These are phyloP conservation scores for Trichoplusia ni DNA, from an alignment of 1,140 invertebrate species.

Conservation along the genomic window DNA sequence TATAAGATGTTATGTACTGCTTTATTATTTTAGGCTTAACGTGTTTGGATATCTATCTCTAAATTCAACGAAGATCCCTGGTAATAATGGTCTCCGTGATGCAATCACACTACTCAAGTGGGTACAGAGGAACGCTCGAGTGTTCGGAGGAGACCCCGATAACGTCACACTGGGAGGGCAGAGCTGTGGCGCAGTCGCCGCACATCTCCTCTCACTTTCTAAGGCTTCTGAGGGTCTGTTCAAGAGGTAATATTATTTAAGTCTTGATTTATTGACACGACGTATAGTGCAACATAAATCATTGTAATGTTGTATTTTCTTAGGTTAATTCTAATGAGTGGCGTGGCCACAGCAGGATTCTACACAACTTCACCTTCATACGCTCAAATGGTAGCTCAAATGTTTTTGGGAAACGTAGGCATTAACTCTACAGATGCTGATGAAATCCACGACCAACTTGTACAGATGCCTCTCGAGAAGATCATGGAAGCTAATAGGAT, in stretches of 20 bases:
- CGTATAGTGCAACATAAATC: too few relatives aligned
- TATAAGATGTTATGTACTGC: too few relatives aligned
- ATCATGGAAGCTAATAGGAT: slow-evolving; percentile 33
- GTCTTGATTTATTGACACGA: too few relatives aligned
- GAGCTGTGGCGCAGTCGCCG: slow-evolving; percentile 78
- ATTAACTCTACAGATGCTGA: slow-evolving; percentile 37
- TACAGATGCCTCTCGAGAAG: slow-evolving; percentile 28
- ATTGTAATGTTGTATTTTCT: too few relatives aligned
- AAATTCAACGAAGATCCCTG: slow-evolving; percentile 80
- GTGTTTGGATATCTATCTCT: slow-evolving; percentile 78
- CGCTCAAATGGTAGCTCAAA: slow-evolving; percentile 12
- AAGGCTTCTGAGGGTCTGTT: slow-evolving; percentile 47
- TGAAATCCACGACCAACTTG: slow-evolving; percentile 27
- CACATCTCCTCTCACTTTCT: slow-evolving; percentile 65
- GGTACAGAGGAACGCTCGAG: slow-evolving; percentile 83
- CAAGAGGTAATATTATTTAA: slow-evolving; percentile 35
- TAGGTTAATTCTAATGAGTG: slow-evolving; percentile 47
- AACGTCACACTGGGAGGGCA: slow-evolving; percentile 83
- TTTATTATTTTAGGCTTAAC: slow-evolving; percentile 49
- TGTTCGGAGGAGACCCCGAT: slow-evolving; percentile 84
- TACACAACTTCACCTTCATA: slow-evolving; percentile 36
- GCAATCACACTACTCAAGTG: slow-evolving; percentile 83
- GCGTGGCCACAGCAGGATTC: slow-evolving; percentile 27
- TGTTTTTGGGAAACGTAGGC: slow-evolving; percentile 29
- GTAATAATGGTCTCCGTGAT: slow-evolving; percentile 85